Evolutionary conservation across 1,140 invertebrate genomes (phyloP), one percentile per base, ranked within the genome.

Genomic region (Eurosta solidaginis): DNA sequence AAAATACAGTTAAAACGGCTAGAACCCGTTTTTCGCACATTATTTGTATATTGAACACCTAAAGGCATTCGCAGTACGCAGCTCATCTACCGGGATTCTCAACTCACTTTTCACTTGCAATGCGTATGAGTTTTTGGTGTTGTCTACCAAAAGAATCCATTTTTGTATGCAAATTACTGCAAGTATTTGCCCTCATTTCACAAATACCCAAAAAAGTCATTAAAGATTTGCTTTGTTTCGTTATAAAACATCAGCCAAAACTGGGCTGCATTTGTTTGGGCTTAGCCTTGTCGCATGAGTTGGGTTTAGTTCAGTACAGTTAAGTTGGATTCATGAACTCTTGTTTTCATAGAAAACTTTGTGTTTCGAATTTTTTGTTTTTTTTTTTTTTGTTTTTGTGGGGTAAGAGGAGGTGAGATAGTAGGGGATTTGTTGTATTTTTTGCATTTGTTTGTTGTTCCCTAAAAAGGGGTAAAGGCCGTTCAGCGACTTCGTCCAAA

Each of bases 41-140:
- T 68, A 68, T 20, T 68, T 68, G 59, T 68, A 20, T 68, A 68
- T 68, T 68, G 29, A 20, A 40, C 59, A 29, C 59, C 33, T 40
- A n/a, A 36, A 68, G 59, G 59, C 12, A n/a, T n/a, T n/a, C n/a
- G n/a, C n/a, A 20, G 17, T 40, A 17, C 33, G 17, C 22, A 20
- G 20, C 49, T 25, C 49, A n/a, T n/a, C n/a, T n/a, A n/a, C n/a
- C 17, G 49, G 4, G 6, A 22, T 20, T 25, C 33, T 40, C 9
- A 17, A n/a, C n/a, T 20, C 33, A 68, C n/a, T 22, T 17, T 36
- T 68, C 59, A 68, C 59, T 68, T 68, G 20, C 22, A 22, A 68
- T 33, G 40, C 33, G 59, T 22, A 36, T 40, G 5, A 3, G 17
- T 7, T 68, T 9, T 47, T 47, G 45, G 12, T 3, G 7, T 47